These are phyloP conservation scores for Proteles cristata DNA, from an alignment of 2,113 vertebrate species.

Conservation along the genomic window DNA sequence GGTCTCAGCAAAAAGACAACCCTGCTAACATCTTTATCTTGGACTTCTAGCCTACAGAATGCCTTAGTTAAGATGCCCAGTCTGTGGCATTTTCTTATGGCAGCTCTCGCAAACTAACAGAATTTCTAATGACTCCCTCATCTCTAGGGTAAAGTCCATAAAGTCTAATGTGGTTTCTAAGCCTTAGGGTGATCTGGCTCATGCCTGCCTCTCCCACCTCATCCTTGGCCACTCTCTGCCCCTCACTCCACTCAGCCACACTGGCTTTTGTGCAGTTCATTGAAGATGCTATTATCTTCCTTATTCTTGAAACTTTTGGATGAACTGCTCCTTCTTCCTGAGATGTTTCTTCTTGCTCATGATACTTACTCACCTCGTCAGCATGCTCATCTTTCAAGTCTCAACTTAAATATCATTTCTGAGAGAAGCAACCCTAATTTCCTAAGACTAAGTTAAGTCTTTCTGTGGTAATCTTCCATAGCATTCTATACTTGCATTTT, in stretches of 20 bases:
- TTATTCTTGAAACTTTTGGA: neutral
- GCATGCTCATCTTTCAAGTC: neutral
- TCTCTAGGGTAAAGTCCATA: neutral
- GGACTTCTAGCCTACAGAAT: neutral
- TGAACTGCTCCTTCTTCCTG: neutral
- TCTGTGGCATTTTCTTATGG: neutral
- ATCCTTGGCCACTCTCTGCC: neutral
- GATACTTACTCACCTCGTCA: neutral
- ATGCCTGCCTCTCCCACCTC: neutral
- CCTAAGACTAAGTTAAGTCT: neutral
- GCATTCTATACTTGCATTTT: neutral
- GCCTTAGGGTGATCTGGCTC: neutral
- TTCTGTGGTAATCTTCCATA: neutral
- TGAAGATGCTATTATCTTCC: neutral
- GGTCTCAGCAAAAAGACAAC: neutral
- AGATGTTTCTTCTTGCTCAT: neutral
- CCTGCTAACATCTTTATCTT: neutral
- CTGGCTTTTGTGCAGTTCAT: neutral
- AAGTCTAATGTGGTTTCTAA: neutral
- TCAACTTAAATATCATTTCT: neutral
- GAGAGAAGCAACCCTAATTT: neutral
- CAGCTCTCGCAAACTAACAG: neutral
- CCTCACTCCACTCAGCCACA: neutral
- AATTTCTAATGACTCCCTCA: neutral
- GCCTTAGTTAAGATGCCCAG: neutral